Evolutionary conservation across 1,140 invertebrate genomes (phyloP), one percentile per base, ranked within the genome.

Genomic region (Psix sp.): DNA sequence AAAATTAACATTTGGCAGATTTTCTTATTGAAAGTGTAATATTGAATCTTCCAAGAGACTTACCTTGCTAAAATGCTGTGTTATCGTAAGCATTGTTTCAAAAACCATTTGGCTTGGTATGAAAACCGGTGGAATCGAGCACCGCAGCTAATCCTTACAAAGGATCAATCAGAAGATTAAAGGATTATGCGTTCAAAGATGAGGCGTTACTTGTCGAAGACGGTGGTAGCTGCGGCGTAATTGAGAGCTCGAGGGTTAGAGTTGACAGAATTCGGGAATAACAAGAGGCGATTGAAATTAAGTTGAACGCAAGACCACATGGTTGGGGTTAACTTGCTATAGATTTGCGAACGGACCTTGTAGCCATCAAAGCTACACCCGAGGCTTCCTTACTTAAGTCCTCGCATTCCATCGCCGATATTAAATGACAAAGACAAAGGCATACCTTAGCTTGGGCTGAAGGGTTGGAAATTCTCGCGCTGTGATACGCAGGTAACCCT

Each of bases 401-500:
- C 80, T 84, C 77, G 82, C 84, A 87, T 87, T 84, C 85, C 86
- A 77, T 82, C 75, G 78, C 79, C 80, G 77, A 86, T 87, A 86
- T 87, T 85, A 85, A 85, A 86, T 85, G 85, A 86, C 86, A 87
- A 87, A 86, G 84, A 80, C 86, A 86, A 87, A 86, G 84, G 85
- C 80, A 87, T 86, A 85, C 85, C 86, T 79, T 67, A 45, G 66
- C 70, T 54, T 56, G 73, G 72, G 74, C 72, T 68, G 73, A 81
- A 78, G 82, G 80, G 80, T 81, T 83, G 79, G 67, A 80, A 85
- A 85, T 86, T 86, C 84, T 84, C 81, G 77, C 80, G 81, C 56
- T 80, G 76, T 77, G 76, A 70, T 59, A 72, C 71, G 77, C 54
- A 77, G 71, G 72, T 71, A 80, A 82, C 77, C 78, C 79, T 79